Percentiles rank a stretch among this genome's conserved stretches.
Conservation (phyloP, 2,797 vertebrate species). For the Eulemur rubriventer region DNA sequence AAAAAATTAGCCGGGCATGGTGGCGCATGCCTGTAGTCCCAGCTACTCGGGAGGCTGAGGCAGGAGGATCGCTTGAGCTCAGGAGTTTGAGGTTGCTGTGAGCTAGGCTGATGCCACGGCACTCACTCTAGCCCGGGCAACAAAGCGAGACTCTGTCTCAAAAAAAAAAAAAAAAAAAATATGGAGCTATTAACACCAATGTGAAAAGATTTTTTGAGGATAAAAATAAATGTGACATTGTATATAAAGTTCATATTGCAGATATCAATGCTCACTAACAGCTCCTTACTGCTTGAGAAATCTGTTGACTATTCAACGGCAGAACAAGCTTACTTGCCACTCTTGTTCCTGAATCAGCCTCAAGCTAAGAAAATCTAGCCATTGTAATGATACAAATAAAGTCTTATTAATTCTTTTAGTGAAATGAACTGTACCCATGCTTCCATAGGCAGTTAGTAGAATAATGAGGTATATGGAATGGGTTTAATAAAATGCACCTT, state of each 20-base stretch:
- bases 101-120: too few species aligned
- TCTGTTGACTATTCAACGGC: not conserved
- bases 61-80: too few species aligned
- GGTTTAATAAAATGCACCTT: not conserved
- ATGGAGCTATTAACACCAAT: not conserved
- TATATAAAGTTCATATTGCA: not conserved
- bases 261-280: not conserved
- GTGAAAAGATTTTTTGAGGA: not conserved
- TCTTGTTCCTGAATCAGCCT: not conserved
- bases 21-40: too few species aligned
- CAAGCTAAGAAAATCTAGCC: not conserved
- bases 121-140: too few species aligned
- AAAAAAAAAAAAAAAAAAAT: too few species aligned
- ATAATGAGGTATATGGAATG: not conserved
- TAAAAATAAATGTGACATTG: not conserved
- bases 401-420: not conserved
- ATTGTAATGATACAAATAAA: not conserved
- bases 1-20: too few species aligned
- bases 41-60: too few species aligned
- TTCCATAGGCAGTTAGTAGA: not conserved
- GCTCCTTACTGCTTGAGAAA: fast-evolving
- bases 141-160: too few species aligned
- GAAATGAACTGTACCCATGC: not conserved
- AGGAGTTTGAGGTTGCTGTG: too few species aligned
- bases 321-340: not conserved